A percentile compares a stretch with the other conserved stretches of the same genome.
Evolutionary conservation across 2,888 invertebrate genomes (phyloP).

Genomic region (Sepiola atlantica): DNA sequence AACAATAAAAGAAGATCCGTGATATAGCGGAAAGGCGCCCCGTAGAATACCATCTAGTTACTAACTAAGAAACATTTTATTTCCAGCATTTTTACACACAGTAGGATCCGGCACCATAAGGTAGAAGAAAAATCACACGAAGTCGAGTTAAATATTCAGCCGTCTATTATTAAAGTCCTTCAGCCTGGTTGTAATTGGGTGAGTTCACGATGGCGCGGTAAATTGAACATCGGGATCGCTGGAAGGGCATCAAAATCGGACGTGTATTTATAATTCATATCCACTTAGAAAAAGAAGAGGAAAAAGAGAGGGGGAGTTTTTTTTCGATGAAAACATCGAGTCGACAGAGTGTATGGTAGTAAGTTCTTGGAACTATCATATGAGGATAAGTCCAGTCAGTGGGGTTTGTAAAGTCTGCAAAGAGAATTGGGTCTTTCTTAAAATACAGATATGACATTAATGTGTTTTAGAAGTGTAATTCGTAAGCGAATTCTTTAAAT

Average conservation of each 20-base stretch:
- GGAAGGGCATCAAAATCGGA: slow-evolving; percentile 16
- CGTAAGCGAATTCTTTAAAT: not conserved
- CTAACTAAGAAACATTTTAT: no score
- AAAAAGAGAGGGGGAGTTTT: not conserved
- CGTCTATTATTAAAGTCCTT: not conserved
- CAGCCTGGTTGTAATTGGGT: not conserved
- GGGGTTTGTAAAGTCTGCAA: not conserved
- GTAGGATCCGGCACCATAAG: not conserved
- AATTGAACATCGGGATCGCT: not conserved
- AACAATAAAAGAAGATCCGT: no score
- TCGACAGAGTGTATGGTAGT: not conserved
- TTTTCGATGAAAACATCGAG: not conserved
- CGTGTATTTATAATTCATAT: slow-evolving; percentile 32
- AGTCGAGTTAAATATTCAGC: not conserved
- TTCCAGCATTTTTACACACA: no score
- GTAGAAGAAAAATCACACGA: not conserved
- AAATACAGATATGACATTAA: not conserved
- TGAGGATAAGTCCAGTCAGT: not conserved
- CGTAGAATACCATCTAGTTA: no score
- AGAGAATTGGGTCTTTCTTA: not conserved
- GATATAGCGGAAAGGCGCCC: no score
- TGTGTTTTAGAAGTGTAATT: no score
- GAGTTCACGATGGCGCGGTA: not conserved
- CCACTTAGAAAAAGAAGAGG: not conserved
- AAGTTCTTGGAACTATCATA: not conserved